Evolutionary conservation across 2,113 vertebrate genomes (phyloP).

Genomic region (Ciconia stormi): DNA sequence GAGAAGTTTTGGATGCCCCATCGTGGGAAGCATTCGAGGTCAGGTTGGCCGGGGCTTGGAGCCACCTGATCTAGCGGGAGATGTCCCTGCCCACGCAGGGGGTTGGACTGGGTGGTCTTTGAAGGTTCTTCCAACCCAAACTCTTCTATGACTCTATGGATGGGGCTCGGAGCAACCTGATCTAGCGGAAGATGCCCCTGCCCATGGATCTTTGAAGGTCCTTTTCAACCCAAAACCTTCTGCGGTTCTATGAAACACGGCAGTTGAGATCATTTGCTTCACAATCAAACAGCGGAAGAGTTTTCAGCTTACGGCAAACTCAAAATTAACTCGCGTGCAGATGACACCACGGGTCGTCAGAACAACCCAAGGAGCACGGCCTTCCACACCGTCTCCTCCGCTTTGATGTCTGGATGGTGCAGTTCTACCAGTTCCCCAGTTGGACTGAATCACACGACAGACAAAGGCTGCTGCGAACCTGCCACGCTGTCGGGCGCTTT

Average conservation of each 20-base stretch:
- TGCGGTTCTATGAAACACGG: fast-evolving
- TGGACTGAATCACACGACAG: conserved; percentile 32
- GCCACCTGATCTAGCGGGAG: neutral
- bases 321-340: neutral
- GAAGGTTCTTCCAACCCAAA: neutral
- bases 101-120: neutral
- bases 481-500: neutral
- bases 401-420: conserved; percentile 49
- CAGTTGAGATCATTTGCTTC: fast-evolving
- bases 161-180: fast-evolving
- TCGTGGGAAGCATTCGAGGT: neutral
- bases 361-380: neutral
- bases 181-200: neutral
- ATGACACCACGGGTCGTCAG: neutral
- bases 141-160: neutral
- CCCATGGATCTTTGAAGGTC: neutral
- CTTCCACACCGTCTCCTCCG: neutral
- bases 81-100: neutral
- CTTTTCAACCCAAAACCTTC: neutral
- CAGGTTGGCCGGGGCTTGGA: neutral
- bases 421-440: conserved; percentile 59
- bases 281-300: neutral
- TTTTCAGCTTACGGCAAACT: neutral
- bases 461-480: conserved; percentile 46
- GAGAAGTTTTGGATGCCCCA: neutral